phyloP scores from a whole-genome alignment of 2,113 vertebrate genomes.

The Tapirus terrestris region DNA sequence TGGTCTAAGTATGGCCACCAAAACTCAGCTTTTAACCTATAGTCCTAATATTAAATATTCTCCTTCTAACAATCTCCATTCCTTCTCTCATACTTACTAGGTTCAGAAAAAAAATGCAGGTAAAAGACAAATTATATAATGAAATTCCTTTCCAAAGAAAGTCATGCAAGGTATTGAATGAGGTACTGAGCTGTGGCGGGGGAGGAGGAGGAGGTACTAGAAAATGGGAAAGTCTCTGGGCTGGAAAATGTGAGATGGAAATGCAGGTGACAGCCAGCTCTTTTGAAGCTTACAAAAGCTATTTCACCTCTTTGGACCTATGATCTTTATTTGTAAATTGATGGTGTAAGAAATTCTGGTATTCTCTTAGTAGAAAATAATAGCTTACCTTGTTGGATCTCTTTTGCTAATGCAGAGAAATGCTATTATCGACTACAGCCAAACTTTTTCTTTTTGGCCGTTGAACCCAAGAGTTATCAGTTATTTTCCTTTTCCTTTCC shows the following conservation, averaged over 20 bases:
- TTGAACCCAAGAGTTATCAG: not conserved
- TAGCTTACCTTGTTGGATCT: not conserved
- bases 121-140: constrained; percentile 5
- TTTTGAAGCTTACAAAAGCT: not conserved
- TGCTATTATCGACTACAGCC: not conserved
- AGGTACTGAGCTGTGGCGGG: not conserved
- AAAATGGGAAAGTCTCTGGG: not conserved
- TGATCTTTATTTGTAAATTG: constrained; percentile 39
- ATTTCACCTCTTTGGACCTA: not conserved
- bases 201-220: not conserved
- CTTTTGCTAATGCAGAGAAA: not conserved
- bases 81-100: not conserved
- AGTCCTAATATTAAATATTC: not conserved
- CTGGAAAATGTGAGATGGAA: not conserved
- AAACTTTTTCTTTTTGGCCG: not conserved
- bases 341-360: not conserved
- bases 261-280: not conserved
- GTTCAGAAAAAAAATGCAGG: not conserved
- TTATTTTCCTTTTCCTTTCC: not conserved
- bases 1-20: not conserved
- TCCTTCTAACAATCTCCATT: not conserved
- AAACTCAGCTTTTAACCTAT: not conserved
- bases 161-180: not conserved
- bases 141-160: constrained; percentile 28
- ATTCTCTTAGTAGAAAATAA: not conserved